Base-by-base conservation (phyloP, 2,888 invertebrate species). In the Tiphia femorata region DNA sequence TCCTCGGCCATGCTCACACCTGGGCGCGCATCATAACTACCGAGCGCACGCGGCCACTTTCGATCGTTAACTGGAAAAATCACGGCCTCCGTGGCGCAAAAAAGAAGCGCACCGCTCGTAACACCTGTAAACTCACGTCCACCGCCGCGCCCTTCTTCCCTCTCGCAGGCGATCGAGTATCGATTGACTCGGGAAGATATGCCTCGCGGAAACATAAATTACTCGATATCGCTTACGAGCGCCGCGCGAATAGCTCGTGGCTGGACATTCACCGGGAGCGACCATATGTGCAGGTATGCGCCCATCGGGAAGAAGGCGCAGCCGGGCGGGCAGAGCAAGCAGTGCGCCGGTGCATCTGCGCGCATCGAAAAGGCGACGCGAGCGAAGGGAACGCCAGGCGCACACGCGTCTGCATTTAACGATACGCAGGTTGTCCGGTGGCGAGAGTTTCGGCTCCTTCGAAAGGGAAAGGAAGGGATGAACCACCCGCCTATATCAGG, bases 261-360 rank as follows among this genome's bases (percentile, higher is more conserved):
- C n/a, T 10, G 4, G 17, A 43, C 10, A 27, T 25, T 25, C 16
- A 8, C 5, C 17, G 20, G 17, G 17, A 19, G 20, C 44, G 20
- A 20, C 44, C 19, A 19, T 14, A 44, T 33, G 30, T 29, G 33
- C 23, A 44, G 58, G 58, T 63, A 61, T 67, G 58, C 58, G 7
- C n/a, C n/a, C n/a, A n/a, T n/a, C n/a, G n/a, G n/a, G n/a, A n/a
- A n/a, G n/a, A n/a, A n/a, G n/a, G n/a, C n/a, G n/a, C n/a, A n/a
- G n/a, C n/a, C n/a, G n/a, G n/a, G 38, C 25, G 33, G 16, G 14
- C 3, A 16, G n/a, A n/a, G 61, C 49, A 67, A 69, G 58, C 68
- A 70, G 55, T 63, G 70, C 70, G 44, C 23, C 33, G 52, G 59
- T 51, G 49, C 70, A 69, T 67, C 67, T 69, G 69, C 69, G 55